Evolutionary conservation across 1,140 invertebrate genomes (phyloP), one percentile per base, ranked within the genome.

Genomic region (Acromyrmex heyeri): DNA sequence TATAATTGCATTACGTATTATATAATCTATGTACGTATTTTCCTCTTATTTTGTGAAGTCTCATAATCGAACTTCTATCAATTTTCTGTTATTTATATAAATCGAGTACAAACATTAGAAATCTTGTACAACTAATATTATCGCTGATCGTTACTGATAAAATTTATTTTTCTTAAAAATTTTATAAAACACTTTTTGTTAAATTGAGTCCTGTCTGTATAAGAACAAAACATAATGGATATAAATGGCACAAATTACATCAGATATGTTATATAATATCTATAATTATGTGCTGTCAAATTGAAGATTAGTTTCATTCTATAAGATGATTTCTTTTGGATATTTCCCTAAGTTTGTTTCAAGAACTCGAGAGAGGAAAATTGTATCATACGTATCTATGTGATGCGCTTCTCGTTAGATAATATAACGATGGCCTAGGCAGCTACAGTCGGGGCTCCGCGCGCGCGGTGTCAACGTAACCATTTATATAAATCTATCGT

Each of bases 401-500:
- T 21, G 65, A 70, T 82, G 44, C 61, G 81, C 85, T 87, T 55
- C 79, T 92, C 92, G 93, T 95, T 95, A 95, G 94, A 95, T 95
- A 95, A 95, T 93, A 93, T 94, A 95, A 94, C 91, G 91, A 93
- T 86, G 88, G 87, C 89, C 83, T 89, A 90, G 72, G 89, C 73
- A 88, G 86, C 89, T 88, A 92, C 87, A 90, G 92, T 89, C 90
- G 91, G 91, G 92, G 88, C 91, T 92, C 91, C 92, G 48, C 77
- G 62, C 61, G 48, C 77, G 77, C 77, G 90, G 94, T 95, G 94
- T 95, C 94, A 95, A 95, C 94, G 95, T 95, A 95, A 95, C 94
- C 94, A 95, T 95, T 95, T 95, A 95, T 95, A 95, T 95, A 95
- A 95, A 95, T 95, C 93, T 93, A 94, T 93, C 93, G 91, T 95